These are phyloP conservation scores for Sapayoa aenigma DNA, from an alignment of 2,113 vertebrate genomes.

Conservation along the genomic window DNA sequence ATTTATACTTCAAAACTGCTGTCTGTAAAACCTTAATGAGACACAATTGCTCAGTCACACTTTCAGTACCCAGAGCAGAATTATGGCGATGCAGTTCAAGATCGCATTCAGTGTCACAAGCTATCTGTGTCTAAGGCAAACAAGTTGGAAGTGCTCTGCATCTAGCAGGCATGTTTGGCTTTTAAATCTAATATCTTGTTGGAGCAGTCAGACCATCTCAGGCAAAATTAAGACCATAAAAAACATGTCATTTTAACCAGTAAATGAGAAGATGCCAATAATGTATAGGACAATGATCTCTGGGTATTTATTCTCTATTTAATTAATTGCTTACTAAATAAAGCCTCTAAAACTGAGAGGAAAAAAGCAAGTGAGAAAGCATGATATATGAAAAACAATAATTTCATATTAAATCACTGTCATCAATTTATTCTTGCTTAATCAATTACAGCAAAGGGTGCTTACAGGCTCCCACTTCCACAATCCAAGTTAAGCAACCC, in stretches of 20 bases:
- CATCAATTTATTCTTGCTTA: background rate
- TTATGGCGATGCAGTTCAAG: background rate
- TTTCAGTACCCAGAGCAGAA: background rate
- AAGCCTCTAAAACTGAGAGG: background rate
- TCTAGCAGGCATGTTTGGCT: background rate
- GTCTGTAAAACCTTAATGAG: background rate
- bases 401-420: background rate
- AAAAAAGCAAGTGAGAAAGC: background rate
- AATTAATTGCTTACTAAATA: background rate
- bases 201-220: background rate
- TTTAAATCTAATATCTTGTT: background rate
- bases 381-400: background rate
- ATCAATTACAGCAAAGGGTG: background rate
- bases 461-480: background rate
- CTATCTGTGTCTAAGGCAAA: background rate
- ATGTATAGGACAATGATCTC: background rate
- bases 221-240: background rate
- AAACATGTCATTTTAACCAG: background rate
- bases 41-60: background rate
- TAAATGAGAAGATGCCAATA: background rate
- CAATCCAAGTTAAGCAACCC: background rate
- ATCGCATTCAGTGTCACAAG: background rate
- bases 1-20: slow-evolving; percentile 11
- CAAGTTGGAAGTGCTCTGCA: background rate
- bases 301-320: background rate